Evolutionary conservation across 2,888 invertebrate species (phyloP).

Genomic region (Yponomeuta cagnagella): DNA sequence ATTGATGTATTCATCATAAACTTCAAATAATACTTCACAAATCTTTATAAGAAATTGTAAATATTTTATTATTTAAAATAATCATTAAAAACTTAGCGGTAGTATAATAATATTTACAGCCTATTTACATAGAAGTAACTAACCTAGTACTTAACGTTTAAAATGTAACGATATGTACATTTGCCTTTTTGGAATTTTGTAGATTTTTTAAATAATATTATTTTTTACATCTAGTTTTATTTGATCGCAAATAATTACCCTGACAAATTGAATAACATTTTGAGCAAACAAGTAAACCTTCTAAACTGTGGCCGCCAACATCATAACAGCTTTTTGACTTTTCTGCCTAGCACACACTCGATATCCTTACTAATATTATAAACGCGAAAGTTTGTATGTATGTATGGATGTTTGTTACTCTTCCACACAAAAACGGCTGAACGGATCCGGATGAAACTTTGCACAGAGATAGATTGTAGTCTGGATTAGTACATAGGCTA

Average conservation of each 20-base stretch:
- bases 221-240: constrained; percentile 9
- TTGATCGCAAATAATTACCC: constrained; percentile 6
- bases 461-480: too few species aligned
- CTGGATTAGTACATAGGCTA: too few species aligned
- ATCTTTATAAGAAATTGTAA: constrained; percentile 13
- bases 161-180: constrained; percentile 17
- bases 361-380: too few species aligned
- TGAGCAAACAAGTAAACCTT: neutral
- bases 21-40: neutral
- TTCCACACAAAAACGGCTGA: too few species aligned
- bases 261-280: neutral
- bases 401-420: too few species aligned
- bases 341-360: too few species aligned
- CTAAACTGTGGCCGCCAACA: too few species aligned
- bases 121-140: constrained; percentile 46
- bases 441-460: too few species aligned
- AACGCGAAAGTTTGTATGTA: too few species aligned
- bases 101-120: constrained; percentile 50
- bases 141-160: neutral
- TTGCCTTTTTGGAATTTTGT: constrained; percentile 16
- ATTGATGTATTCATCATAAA: neutral
- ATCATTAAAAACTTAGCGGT: constrained; percentile 29
- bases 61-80: constrained; percentile 24
- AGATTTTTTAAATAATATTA: neutral
- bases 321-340: too few species aligned